Percentiles rank a stretch among this genome's conserved stretches.
phyloP scores from a whole-genome alignment of 2,113 vertebrate genomes.

The Syngnathus floridae region DNA sequence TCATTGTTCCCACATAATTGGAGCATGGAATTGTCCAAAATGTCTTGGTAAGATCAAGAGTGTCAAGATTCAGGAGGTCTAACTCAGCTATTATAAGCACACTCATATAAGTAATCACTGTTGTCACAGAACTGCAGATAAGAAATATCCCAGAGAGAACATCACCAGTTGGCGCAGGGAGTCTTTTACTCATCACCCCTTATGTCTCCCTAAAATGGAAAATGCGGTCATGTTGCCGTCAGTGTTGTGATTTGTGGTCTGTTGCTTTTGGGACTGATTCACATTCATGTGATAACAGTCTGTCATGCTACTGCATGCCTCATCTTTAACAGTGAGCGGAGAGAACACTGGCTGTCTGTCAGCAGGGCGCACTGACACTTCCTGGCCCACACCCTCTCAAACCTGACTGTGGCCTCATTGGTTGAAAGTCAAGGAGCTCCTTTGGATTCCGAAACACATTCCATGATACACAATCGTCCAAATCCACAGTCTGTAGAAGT shows the following conservation, averaged over 20 bases:
- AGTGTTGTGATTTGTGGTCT: conserved; percentile 38
- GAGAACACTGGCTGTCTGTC: conserved; percentile 46
- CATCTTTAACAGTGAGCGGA: conserved; percentile 34
- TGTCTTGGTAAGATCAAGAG: not conserved
- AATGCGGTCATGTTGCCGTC: conserved; percentile 30
- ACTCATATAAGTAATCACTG: conserved; percentile 13
- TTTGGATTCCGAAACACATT: conserved; percentile 39
- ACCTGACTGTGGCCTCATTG: conserved; percentile 24
- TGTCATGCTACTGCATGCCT: conserved; percentile 49
- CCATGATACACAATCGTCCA: conserved; percentile 28
- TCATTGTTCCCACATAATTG: not conserved
- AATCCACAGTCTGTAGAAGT: conserved; percentile 5
- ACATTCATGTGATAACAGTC: conserved; percentile 52
- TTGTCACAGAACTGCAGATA: conserved; percentile 19
- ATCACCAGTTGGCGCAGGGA: conserved; percentile 33
- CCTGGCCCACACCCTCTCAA: conserved; percentile 33
- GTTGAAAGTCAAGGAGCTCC: conserved; percentile 25
- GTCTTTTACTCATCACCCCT: conserved; percentile 30
- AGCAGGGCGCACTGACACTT: conserved; percentile 36
- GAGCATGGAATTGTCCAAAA: not conserved
- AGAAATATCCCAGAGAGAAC: conserved; percentile 27
- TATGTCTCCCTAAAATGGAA: conserved; percentile 54
- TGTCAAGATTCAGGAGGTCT: not conserved
- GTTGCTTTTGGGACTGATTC: conserved; percentile 52
- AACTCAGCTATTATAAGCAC: conserved; percentile 2